Percentiles rank a stretch among this genome's conserved stretches.
phyloP scores from a whole-genome alignment of 2,113 vertebrate genomes.

The Charadrius vociferus region DNA sequence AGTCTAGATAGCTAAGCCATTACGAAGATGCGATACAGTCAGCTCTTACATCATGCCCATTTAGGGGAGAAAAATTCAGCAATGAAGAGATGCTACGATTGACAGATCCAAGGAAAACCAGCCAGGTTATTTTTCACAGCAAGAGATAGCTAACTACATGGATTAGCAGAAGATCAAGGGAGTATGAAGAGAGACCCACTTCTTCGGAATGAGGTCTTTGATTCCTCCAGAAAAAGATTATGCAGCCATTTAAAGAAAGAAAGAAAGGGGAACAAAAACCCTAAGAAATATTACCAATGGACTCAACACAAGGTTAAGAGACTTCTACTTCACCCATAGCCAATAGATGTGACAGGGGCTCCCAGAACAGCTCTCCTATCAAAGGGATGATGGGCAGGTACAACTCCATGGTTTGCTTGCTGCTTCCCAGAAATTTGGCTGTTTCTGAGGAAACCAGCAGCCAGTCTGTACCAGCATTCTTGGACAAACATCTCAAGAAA shows the following conservation, averaged over 20 bases:
- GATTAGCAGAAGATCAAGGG: neutral
- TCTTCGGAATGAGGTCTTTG: neutral
- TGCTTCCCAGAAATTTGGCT: neutral
- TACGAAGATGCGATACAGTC: neutral
- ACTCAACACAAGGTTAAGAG: neutral
- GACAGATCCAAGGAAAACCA: neutral
- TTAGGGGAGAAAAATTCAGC: slow-evolving; percentile 56
- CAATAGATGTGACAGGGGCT: neutral
- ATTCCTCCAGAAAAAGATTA: neutral
- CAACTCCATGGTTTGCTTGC: neutral
- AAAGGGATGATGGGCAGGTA: neutral
- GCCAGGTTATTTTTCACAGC: neutral
- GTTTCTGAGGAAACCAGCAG: neutral
- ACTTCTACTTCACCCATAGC: neutral
- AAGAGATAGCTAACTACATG: neutral
- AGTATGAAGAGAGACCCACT: neutral
- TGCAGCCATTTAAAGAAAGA: neutral
- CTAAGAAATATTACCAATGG: neutral
- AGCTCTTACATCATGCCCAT: neutral
- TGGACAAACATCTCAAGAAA: neutral
- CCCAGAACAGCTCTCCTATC: neutral
- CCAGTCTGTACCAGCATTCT: neutral
- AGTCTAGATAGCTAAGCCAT: neutral
- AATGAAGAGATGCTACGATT: neutral
- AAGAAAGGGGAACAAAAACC: neutral